Evolutionary conservation across 64 coral and sea anemone genomes (phyloP), one percentile per base, ranked within the genome.

Genomic region (Acropora yongei): DNA sequence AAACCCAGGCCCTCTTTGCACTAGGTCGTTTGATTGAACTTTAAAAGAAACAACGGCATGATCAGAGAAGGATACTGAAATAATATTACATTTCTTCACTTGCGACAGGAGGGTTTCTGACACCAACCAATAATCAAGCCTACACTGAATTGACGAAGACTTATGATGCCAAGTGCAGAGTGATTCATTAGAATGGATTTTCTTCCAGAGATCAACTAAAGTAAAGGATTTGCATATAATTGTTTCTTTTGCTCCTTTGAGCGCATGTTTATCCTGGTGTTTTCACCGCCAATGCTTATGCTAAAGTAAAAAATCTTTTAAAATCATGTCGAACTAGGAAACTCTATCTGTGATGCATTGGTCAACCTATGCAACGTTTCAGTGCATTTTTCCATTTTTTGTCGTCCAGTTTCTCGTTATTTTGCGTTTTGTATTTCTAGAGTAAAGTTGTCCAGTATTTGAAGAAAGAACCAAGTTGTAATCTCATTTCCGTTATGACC

Each of bases 1-100:
- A 81, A 93, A 93, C 42, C 79, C 66, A n/a, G 84, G 91, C 20
- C 91, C 91, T 17, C 80, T 69, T 61, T 92, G 84, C 1, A 41
- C 17, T 41, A 74, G 60, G 60, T 66, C 50, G 16, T 76, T 11
- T 19, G 90, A 86, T 46, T 85, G 71, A 68, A 92, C 75, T 18
- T 57, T 58, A 45, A 90, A 41, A 45, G 72, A 86, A 14, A 92
- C 53, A 72, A 74, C 81, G 12, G 90, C 85, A 51, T 92, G 90
- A 19, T 86, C 51, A 49, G 80, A 67, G 39, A 79, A 47, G 49
- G 81, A 55, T 68, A 57, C 73, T 20, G 66, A 5, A 46, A 75
- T 74, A 4, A 91, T 91, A 42, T 91, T 71, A 42, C 48, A 49
- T 80, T 90, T 60, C 53, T 79, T 65, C n/a, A 90, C 88, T 6